Conservation (phyloP, 2,113 vertebrate species). For the Zeus faber region DNA sequence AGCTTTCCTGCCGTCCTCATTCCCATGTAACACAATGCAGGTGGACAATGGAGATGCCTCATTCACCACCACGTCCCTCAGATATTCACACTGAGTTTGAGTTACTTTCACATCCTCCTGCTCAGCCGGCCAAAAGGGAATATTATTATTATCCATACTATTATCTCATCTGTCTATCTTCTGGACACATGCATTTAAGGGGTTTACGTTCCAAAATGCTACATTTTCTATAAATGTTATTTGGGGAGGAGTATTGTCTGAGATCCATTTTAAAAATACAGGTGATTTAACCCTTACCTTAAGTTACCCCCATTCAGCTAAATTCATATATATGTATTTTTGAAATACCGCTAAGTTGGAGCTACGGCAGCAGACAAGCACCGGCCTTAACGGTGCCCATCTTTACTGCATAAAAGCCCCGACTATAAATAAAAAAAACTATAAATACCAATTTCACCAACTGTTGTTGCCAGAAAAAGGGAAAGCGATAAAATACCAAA, state of each 20-base stretch:
- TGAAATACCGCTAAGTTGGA: background rate
- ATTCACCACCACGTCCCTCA: constrained; percentile 43
- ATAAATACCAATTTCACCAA: background rate
- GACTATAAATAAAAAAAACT: constrained; percentile 14
- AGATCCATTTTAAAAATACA: no score
- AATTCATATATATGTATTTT: no score
- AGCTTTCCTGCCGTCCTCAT: constrained; percentile 71
- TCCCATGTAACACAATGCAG: constrained; percentile 76
- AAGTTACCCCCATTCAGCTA: no score
- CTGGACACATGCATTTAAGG: no score
- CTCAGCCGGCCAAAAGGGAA: constrained; percentile 13
- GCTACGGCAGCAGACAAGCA: background rate
- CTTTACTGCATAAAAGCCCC: background rate
- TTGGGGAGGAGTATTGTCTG: no score
- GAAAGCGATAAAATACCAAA: background rate
- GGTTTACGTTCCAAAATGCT: no score
- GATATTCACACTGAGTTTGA: constrained; percentile 42
- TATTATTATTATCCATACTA: background rate
- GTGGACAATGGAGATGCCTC: constrained; percentile 52
- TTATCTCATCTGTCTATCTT: no score
- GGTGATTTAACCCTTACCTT: no score
- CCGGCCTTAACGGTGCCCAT: background rate
- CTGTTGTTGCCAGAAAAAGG: background rate
- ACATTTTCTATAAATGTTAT: no score
- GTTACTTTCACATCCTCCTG: constrained; percentile 42